phyloP scores from a whole-genome alignment of 2,113 vertebrate species.

The Carassius carassius region DNA sequence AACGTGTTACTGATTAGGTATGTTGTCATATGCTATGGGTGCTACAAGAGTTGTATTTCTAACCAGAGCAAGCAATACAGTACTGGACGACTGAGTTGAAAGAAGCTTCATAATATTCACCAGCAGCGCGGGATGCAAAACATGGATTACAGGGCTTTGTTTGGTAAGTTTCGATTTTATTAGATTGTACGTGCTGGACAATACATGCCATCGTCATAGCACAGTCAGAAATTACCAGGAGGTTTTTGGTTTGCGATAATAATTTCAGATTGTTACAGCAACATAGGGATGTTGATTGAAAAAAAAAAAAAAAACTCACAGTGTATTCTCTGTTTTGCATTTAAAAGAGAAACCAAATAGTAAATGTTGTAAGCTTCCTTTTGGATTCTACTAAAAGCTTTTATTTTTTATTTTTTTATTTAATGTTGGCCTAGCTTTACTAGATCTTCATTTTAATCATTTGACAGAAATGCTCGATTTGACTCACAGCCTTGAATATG shows the following conservation, averaged over 20 bases:
- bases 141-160: conserved; percentile 70
- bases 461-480: background rate
- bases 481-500: background rate
- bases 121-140: conserved; percentile 42
- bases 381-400: background rate
- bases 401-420: background rate
- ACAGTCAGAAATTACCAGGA: background rate
- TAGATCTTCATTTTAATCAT: background rate
- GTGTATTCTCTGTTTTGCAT: background rate
- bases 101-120: conserved; percentile 16
- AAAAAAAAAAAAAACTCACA: background rate
- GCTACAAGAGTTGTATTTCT: background rate
- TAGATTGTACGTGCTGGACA: background rate
- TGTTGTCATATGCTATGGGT: conserved; percentile 22
- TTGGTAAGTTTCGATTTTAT: conserved; percentile 65
- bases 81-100: background rate
- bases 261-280: background rate
- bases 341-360: background rate
- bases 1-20: background rate
- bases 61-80: background rate
- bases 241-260: background rate
- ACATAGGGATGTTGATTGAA: background rate
- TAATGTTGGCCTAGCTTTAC: background rate
- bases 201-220: background rate
- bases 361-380: background rate